Conservation (phyloP, 2,797 vertebrate genomes). For the Adrianichthys oophorus region DNA sequence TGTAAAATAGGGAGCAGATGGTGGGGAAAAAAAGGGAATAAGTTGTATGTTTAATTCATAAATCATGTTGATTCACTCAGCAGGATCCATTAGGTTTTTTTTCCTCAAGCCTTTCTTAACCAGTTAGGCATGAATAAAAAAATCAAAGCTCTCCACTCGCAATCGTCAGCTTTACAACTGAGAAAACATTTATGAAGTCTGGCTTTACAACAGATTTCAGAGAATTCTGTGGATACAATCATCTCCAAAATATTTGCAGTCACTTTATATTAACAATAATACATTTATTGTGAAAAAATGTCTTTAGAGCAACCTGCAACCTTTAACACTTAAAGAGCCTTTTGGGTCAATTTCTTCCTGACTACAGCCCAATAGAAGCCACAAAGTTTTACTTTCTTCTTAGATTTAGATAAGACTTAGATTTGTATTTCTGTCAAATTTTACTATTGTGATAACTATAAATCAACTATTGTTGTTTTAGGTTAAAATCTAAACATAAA, state of each 20-base stretch:
- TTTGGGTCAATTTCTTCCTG: too few relatives aligned
- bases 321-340: too few relatives aligned
- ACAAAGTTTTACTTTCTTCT: too few relatives aligned
- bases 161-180: constrained; percentile 40
- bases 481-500: too few relatives aligned
- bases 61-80: constrained; percentile 73
- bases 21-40: constrained; percentile 29
- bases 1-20: constrained; percentile 22
- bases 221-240: not conserved
- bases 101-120: constrained; percentile 54
- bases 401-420: too few relatives aligned
- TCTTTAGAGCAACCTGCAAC: too few relatives aligned
- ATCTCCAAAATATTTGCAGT: not conserved
- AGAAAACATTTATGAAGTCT: constrained; percentile 56
- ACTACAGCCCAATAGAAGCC: too few relatives aligned
- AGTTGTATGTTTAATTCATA: constrained; percentile 75
- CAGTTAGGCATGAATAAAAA: constrained; percentile 69
- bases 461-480: too few relatives aligned
- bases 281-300: too few relatives aligned
- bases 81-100: constrained; percentile 59
- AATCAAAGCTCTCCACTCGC: constrained; percentile 46
- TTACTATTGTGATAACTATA: too few relatives aligned
- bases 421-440: too few relatives aligned
- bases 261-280: not conserved
- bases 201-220: constrained; percentile 12